Evolutionary conservation across 2,888 invertebrate genomes (phyloP).

Genomic region (Cyclophora punctaria): DNA sequence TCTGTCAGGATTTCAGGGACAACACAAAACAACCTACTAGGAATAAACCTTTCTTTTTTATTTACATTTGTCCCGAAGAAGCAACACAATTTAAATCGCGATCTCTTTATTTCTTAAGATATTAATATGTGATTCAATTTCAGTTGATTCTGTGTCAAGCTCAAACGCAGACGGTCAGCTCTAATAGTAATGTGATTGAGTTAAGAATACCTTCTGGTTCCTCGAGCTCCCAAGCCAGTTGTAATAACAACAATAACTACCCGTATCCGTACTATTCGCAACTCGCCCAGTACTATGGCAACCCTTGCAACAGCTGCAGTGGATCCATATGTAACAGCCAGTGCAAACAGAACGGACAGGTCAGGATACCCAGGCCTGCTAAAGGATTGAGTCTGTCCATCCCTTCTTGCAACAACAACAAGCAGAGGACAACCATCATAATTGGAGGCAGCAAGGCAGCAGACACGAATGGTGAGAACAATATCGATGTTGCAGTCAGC

Average conservation of each 20-base stretch:
- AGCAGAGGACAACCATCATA: constrained; percentile 26
- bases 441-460: constrained; percentile 15
- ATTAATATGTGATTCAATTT: no score
- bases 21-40: no score
- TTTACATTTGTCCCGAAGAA: no score
- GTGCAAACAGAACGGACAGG: constrained; percentile 4
- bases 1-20: no score
- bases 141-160: constrained; percentile 4
- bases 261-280: constrained; percentile 3
- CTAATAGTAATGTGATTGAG: not conserved
- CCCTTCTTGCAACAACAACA: constrained; percentile 13
- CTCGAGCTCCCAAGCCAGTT: not conserved
- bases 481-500: constrained; percentile 7
- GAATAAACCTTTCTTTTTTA: no score
- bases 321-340: constrained; percentile 2
- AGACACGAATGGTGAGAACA: constrained; percentile 2
- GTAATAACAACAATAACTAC: not conserved
- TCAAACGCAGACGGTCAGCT: not conserved
- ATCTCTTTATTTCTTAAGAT: no score
- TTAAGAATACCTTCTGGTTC: constrained; percentile 5
- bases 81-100: no score
- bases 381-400: constrained; percentile 8
- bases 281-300: constrained; percentile 3
- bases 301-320: constrained; percentile 9
- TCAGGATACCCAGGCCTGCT: constrained; percentile 4